Base-by-base conservation (phyloP, 2,888 invertebrate genomes). In the Stegana nigrithorax region DNA sequence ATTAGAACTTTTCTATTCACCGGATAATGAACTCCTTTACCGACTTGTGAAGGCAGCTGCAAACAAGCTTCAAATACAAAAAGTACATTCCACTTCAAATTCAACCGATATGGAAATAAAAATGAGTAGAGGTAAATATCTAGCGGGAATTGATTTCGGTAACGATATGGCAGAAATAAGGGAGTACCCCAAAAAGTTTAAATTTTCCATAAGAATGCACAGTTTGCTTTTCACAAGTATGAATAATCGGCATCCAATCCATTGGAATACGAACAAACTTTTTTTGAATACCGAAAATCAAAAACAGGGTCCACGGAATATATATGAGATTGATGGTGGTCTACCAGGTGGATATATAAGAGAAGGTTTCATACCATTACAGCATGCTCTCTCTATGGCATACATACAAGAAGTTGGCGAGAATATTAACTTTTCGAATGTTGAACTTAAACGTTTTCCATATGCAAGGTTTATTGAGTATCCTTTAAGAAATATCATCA, bases 341-440 rank as follows among this genome's bases (percentile, higher is more conserved):
- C 1, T 58, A 12, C 66, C 64, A 6, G 50, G 56, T 0, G 64
- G 45, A 1, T 66, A 66, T 25, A 36, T 66, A 5, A 56, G 60
- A 39, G 66, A 66, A 26, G 66, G 66, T 7, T 66, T 66, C 3
- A 17, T 66, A 8, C 47, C 51, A 2, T 12, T 66, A 19, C 66
- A 66, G 17, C 66, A 66, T 61, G 66, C 66, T 1, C 50, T 66
- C 7, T 51, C 58, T 10, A 66, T 62, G 59, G 39, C 64, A 0
- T 66, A 39, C 47, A 2, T 66, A 6, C 59, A 59, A 23, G n/a
- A 59, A 2, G 61, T 45, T 1, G 14, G 8, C 8, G 8, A 26
- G 0, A 39, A 53, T 0, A n/a, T n/a, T 7, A 5, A 26, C 0
- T 2, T 80, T 1, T 81, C 82, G 0, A 14, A 39, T 0, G 53